phyloP scores from a whole-genome alignment of 2,888 invertebrate species.

The Hoplodrina blanda region DNA sequence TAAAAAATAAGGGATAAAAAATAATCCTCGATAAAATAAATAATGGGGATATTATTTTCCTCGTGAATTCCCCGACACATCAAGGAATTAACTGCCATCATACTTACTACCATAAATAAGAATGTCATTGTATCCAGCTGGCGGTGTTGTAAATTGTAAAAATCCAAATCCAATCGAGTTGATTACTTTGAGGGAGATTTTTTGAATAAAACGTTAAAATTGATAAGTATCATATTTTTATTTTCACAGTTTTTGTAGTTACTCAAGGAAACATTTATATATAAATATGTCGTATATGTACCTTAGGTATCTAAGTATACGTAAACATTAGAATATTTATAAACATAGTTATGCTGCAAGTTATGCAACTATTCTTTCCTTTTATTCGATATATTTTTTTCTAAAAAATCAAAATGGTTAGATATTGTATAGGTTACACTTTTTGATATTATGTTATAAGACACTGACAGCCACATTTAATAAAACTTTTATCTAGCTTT shows the following conservation, averaged over 20 bases:
- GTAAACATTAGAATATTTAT: not conserved
- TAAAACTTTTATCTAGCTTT: constrained; percentile 17
- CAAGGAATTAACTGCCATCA: no score
- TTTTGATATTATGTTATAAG: constrained; percentile 37
- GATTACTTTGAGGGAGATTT: no score
- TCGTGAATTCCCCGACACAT: no score
- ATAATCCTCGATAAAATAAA: no score
- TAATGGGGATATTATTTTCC: no score
- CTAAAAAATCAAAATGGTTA: constrained; percentile 3
- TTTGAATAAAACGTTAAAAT: constrained; percentile 19
- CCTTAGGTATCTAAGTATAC: not conserved
- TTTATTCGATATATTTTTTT: not conserved
- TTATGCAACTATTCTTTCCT: constrained; percentile 1
- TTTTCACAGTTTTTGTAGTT: constrained; percentile 41
- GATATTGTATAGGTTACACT: constrained; percentile 22
- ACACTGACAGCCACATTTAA: constrained; percentile 46
- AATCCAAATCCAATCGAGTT: no score
- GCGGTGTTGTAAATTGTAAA: no score
- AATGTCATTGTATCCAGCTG: no score
- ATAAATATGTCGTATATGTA: constrained; percentile 20
- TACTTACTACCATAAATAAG: no score
- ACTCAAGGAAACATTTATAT: constrained; percentile 30
- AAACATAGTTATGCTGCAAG: not conserved
- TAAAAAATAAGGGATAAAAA: no score
- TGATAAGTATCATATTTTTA: constrained; percentile 40